Conservation (phyloP, 2,113 vertebrate species). For the Galemys pyrenaicus region DNA sequence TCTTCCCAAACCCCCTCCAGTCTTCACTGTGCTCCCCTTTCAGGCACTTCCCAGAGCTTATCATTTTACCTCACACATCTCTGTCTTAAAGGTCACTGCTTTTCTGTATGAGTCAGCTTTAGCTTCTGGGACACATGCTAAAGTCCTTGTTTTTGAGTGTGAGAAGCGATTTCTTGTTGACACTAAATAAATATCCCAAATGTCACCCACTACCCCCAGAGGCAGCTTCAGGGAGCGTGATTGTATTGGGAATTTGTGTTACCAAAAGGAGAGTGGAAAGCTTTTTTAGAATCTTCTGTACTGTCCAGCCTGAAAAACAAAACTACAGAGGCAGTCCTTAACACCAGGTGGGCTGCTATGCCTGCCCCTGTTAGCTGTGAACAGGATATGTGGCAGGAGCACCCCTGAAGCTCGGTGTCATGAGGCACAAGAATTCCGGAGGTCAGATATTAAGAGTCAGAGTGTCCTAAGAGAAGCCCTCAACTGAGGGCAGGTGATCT, state of each 20-base stretch:
- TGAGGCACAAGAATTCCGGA: background rate
- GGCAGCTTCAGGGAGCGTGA: background rate
- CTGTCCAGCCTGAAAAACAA: background rate
- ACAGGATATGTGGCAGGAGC: background rate
- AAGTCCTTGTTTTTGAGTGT: background rate
- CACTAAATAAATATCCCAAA: background rate
- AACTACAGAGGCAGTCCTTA: background rate
- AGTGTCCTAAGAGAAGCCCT: background rate
- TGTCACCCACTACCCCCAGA: background rate
- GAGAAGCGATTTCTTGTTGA: background rate
- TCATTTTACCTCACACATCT: background rate
- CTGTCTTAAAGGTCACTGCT: background rate
- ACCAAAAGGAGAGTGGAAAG: background rate
- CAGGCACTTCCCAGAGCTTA: background rate
- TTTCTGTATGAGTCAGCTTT: background rate
- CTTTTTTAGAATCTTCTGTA: background rate
- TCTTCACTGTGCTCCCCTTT: background rate
- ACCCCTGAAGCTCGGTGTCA: too few species aligned
- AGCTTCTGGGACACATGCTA: background rate
- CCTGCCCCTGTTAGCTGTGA: background rate
- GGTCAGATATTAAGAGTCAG: background rate
- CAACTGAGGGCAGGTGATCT: background rate
- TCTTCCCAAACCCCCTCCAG: background rate
- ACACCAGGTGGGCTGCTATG: background rate
- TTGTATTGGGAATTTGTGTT: background rate